Conservation (phyloP, 2,113 vertebrate genomes). For the Polyodon spathula region DNA sequence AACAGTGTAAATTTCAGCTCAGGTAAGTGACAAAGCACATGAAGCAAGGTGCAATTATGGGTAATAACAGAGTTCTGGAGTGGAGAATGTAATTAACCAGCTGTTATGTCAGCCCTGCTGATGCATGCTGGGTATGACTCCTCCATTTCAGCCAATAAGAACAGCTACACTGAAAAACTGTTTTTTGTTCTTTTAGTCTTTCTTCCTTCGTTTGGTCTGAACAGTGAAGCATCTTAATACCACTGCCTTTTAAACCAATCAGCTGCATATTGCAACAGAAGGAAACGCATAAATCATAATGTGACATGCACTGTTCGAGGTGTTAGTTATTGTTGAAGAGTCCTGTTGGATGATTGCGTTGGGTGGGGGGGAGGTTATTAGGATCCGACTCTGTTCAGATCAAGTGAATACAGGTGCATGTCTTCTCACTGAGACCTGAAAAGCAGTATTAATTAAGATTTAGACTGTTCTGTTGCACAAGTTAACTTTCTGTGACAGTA, state of each 20-base stretch:
- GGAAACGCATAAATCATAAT: no score
- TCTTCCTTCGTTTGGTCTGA: no score
- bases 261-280: no score
- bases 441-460: background rate
- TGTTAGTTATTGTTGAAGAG: no score
- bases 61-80: slow-evolving; percentile 27
- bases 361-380: no score
- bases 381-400: background rate
- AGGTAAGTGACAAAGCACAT: slow-evolving; percentile 30
- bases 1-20: slow-evolving; percentile 21
- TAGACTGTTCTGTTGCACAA: background rate
- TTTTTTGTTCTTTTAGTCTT: background rate
- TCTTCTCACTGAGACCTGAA: background rate
- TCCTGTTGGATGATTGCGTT: no score
- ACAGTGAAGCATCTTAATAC: no score
- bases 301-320: background rate
- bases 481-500: no score
- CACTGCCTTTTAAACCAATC: no score
- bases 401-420: background rate
- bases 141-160: slow-evolving; percentile 15
- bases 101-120: slow-evolving; percentile 28
- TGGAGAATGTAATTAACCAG: slow-evolving; percentile 32
- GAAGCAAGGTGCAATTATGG: slow-evolving; percentile 34
- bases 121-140: slow-evolving; percentile 22
- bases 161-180: no score